Evolutionary conservation across 2,888 invertebrate genomes (phyloP).

Genomic region (Heteromurus nitidus): DNA sequence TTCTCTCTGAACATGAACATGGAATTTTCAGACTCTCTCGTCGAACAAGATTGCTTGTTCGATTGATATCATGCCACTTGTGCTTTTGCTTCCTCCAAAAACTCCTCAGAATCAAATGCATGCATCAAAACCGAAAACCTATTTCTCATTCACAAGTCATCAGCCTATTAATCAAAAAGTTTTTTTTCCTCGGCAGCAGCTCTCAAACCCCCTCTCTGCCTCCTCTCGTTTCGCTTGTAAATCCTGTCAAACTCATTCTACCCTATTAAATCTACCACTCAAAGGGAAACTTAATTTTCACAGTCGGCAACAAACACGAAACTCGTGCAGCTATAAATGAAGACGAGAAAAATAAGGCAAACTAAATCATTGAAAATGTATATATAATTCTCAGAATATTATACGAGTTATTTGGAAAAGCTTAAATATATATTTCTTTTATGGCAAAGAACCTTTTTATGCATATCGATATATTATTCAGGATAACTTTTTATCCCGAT

Average conservation of each 20-base stretch:
- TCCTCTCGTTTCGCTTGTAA: conserved; percentile 33
- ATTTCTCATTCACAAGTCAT: conserved; percentile 74
- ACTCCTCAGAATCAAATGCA: conserved; percentile 36
- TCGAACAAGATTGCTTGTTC: conserved; percentile 29
- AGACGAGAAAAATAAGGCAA: neutral
- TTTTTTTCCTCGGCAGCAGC: conserved; percentile 67
- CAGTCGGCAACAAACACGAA: conserved; percentile 25
- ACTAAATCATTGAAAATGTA: neutral
- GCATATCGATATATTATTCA: neutral
- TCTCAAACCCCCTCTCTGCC: conserved; percentile 44
- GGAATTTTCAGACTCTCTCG: neutral
- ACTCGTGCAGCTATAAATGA: too few species aligned
- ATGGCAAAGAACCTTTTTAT: too few species aligned
- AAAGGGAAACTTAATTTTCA: conserved; percentile 55
- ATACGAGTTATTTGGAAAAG: neutral
- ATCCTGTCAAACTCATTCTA: conserved; percentile 74
- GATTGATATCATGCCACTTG: conserved; percentile 25
- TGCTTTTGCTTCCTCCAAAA: conserved; percentile 25
- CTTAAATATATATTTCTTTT: neutral
- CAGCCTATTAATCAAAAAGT: conserved; percentile 74
- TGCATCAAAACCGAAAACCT: conserved; percentile 42
- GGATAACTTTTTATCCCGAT: neutral
- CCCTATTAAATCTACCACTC: conserved; percentile 53
- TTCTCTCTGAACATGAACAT: neutral
- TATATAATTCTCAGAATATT: neutral